Base-by-base conservation (phyloP, 1,140 invertebrate species). In the Caenorhabditis inopinata region DNA sequence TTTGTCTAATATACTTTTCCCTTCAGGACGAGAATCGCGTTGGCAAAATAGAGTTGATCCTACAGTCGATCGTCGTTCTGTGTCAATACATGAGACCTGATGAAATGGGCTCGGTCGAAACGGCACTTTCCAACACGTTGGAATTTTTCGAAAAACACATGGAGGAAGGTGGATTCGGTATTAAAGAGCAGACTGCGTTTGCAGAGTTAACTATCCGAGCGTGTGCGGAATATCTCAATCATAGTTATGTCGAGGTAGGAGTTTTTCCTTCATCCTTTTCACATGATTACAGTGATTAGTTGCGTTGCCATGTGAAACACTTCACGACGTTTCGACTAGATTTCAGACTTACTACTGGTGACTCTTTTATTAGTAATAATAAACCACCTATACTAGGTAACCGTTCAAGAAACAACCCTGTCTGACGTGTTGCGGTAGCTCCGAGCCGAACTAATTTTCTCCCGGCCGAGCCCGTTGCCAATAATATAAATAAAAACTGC, bases 11-110 rank as follows among this genome's bases (percentile, higher is more conserved):
- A 4, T 14, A 12, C 11, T 9, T 9, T 25, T 0, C n/a, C 12
- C 32, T 58, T 32, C 58, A 68, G 58, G 58, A 68, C 7, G 58
- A 68, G n/a, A 68, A 68, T 16, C 58, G 58, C n/a, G 27, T 68
- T 25, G 9, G 7, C 5, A 68, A 68, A 68, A 25, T 68, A 5
- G 58, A 68, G 38, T 68, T 68, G 12, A 38, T 68, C 9, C 58
- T 68, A 14, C 32, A 68, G 21, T 38, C 58, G 9, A 32, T 68
- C 1, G n/a, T 68, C 4, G n/a, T 12, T 21, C n/a, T 68, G n/a
- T 68, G 58, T 42, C 58, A 12, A 12, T 18, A 68, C n/a, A 38
- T 68, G 58, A 38, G 21, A 38, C 58, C 58, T 11, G 58, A 68
- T 16, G 58, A 68, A 38, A 68, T 68, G 29, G 21, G 18, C 12